phyloP scores from a whole-genome alignment of 2,113 vertebrate genomes.

The Cyprinus carpio region DNA sequence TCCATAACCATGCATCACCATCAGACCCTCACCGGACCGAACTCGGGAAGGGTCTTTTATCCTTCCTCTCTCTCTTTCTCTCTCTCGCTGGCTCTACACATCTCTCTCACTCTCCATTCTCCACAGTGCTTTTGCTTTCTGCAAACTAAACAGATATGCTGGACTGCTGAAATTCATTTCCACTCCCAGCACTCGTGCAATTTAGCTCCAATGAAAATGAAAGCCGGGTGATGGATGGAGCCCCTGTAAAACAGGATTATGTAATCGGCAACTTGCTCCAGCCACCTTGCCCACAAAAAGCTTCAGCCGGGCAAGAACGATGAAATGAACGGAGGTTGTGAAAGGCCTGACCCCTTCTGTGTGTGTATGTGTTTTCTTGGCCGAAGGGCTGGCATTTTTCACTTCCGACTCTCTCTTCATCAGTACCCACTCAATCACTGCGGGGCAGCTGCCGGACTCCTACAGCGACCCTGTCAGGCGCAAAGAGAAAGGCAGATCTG shows the following conservation, averaged over 20 bases:
- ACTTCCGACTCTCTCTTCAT: conserved; percentile 52
- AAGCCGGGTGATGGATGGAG: conserved; percentile 64
- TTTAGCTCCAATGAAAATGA: conserved; percentile 67
- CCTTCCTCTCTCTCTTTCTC: conserved; percentile 36
- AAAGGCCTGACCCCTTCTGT: conserved; percentile 48
- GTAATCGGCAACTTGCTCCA: conserved; percentile 59
- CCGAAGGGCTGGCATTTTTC: conserved; percentile 53
- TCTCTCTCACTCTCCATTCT: conserved; percentile 44
- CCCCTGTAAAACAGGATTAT: conserved; percentile 66
- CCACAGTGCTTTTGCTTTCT: conserved; percentile 70
- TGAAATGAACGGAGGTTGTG: conserved; percentile 50
- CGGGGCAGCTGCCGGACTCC: conserved; percentile 19
- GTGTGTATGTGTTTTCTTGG: conserved; percentile 45
- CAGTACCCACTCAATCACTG: conserved; percentile 56
- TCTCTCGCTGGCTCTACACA: conserved; percentile 28
- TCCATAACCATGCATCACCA: conserved; percentile 85
- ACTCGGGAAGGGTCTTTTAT: conserved; percentile 67
- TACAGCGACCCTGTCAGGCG: conserved; percentile 39
- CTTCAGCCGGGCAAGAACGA: conserved; percentile 44
- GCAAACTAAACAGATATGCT: conserved; percentile 75
- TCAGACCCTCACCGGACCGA: conserved; percentile 68
- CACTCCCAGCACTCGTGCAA: conserved; percentile 62
- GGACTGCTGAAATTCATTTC: conserved; percentile 67
- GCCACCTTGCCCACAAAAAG: conserved; percentile 57
- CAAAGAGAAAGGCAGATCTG: conserved; percentile 11